Conservation (phyloP, 2,888 invertebrate genomes). For the Gastrophysa polygoni region DNA sequence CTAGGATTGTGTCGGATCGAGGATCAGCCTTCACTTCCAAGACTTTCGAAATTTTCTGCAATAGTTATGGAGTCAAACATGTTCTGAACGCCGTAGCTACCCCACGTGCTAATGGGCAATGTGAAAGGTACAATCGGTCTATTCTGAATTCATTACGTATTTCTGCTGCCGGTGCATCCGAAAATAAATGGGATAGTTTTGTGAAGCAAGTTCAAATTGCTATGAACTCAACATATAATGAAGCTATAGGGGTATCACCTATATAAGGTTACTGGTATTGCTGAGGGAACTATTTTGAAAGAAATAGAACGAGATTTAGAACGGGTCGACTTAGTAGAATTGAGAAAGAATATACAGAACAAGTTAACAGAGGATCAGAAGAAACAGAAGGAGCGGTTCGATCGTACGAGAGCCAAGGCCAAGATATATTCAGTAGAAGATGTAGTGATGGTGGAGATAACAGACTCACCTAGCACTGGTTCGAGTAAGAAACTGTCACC, state of each 20-base stretch:
- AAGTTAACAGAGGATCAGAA: slow-evolving; percentile 9
- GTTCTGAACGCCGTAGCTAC: slow-evolving; percentile 27
- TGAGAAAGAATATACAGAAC: slow-evolving; percentile 1
- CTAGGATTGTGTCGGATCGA: slow-evolving; percentile 25
- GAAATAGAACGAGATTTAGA: not conserved
- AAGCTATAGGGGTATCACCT: slow-evolving; percentile 30
- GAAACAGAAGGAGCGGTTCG: slow-evolving; percentile 23
- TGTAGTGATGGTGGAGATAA: slow-evolving; percentile 32
- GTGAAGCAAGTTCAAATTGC: slow-evolving; percentile 38
- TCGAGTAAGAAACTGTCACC: slow-evolving; percentile 13
- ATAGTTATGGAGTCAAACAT: slow-evolving; percentile 9
- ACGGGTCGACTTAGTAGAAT: not conserved
- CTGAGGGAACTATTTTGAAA: no score
- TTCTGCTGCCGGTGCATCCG: slow-evolving; percentile 1
- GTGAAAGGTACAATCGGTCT: slow-evolving; percentile 17
- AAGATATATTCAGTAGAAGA: slow-evolving; percentile 21
- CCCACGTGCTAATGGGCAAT: slow-evolving; percentile 34
- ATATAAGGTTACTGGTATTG: slow-evolving; percentile 25
- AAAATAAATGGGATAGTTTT: slow-evolving; percentile 38
- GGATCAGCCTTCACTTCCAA: slow-evolving; percentile 31
- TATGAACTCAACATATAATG: slow-evolving; percentile 38
- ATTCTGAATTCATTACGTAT: not conserved
- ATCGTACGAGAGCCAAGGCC: slow-evolving; percentile 13
- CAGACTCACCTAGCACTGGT: slow-evolving; percentile 24
- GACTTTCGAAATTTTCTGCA: slow-evolving; percentile 22